Conservation (phyloP, 2,113 vertebrate genomes). For the Pitta sordida region DNA sequence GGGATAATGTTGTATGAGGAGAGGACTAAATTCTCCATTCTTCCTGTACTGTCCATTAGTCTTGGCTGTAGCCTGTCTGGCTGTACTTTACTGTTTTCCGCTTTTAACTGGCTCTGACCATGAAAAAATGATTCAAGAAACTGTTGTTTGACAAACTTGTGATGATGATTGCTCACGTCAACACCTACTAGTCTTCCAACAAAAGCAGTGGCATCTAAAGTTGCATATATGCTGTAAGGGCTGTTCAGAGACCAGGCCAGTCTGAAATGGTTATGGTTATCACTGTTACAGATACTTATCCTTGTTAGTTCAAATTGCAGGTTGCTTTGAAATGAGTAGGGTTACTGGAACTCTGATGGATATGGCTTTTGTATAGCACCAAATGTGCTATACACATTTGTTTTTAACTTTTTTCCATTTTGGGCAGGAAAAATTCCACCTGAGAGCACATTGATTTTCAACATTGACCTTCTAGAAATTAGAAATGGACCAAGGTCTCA, state of each 20-base stretch:
- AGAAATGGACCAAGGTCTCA: conserved; percentile 94
- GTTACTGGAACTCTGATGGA: not conserved
- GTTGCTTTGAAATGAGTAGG: not conserved
- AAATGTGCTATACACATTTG: not conserved
- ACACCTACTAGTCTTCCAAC: not conserved
- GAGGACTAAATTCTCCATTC: not conserved
- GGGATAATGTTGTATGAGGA: not conserved
- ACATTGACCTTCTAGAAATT: conserved; percentile 91
- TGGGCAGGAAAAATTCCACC: conserved; percentile 92
- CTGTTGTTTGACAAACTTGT: not conserved
- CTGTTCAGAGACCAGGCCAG: not conserved
- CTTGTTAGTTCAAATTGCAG: not conserved
- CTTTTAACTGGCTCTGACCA: not conserved
- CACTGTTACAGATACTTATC: not conserved
- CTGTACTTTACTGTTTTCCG: not conserved
- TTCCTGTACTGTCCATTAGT: not conserved
- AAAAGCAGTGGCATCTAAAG: not conserved
- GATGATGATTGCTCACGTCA: not conserved
- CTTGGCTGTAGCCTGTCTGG: not conserved
- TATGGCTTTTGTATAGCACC: not conserved
- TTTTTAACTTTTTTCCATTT: not conserved
- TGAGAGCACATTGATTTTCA: conserved; percentile 90
- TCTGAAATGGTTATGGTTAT: not conserved
- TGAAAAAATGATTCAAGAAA: not conserved
- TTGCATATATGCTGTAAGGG: not conserved